phyloP scores from a whole-genome alignment of 2,888 invertebrate species.

The Plebejus melissa region DNA sequence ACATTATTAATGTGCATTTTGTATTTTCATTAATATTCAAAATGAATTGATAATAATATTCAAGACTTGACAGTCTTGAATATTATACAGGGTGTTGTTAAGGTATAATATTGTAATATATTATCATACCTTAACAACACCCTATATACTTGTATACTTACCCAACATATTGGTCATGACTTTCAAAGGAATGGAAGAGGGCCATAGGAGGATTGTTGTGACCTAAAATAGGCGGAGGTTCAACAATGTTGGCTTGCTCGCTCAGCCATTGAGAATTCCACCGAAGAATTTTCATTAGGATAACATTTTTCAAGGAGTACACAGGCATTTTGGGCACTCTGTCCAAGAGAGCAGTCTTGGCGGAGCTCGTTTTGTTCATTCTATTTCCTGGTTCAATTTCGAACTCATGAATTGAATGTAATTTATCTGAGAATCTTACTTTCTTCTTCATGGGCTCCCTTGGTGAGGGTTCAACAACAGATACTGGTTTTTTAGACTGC shows the following conservation, averaged over 20 bases:
- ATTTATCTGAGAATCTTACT: conserved; percentile 55
- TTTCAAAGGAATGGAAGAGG: conserved; percentile 76
- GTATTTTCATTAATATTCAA: neutral
- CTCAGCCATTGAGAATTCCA: conserved; percentile 85
- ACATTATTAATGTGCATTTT: neutral
- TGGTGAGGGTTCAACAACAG: conserved; percentile 54
- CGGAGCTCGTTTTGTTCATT: conserved; percentile 58
- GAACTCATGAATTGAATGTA: conserved; percentile 51
- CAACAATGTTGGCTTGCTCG: conserved; percentile 68
- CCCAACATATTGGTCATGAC: conserved; percentile 80
- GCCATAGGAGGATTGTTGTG: conserved; percentile 67
- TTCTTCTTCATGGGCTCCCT: conserved; percentile 51
- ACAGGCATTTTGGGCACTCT: conserved; percentile 48
- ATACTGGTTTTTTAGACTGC: conserved; percentile 45
- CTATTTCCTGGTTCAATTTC: conserved; percentile 63
- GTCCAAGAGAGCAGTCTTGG: conserved; percentile 53
- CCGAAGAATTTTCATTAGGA: conserved; percentile 76
- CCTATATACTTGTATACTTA: conserved; percentile 47
- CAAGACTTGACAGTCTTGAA: neutral
- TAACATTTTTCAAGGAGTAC: conserved; percentile 64
- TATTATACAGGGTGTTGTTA: too few relatives aligned
- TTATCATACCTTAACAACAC: neutral
- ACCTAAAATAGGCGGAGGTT: conserved; percentile 77
- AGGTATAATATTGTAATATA: too few relatives aligned
- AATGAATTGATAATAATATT: neutral